Evolutionary conservation across 2,888 invertebrate genomes (phyloP).

Genomic region (Elmis aenea): DNA sequence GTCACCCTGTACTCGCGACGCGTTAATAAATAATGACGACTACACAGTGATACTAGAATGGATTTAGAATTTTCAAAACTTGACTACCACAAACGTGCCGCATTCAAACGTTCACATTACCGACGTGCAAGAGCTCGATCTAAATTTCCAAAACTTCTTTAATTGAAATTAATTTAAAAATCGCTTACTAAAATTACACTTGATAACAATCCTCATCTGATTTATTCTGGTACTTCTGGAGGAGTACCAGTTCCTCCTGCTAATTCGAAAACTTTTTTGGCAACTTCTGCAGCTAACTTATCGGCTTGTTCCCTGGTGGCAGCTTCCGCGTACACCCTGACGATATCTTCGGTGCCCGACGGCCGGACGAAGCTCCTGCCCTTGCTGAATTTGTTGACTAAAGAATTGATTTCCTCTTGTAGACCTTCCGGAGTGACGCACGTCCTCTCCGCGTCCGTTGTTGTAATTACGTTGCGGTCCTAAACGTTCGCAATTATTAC

Average conservation of each 20-base stretch:
- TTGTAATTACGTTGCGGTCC: slow-evolving; percentile 81
- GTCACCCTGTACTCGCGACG: too few species aligned
- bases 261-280: slow-evolving; percentile 66
- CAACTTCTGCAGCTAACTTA: slow-evolving; percentile 68
- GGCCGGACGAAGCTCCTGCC: slow-evolving; percentile 90
- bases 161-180: slow-evolving; percentile 1
- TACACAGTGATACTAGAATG: too few species aligned
- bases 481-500: too few species aligned
- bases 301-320: slow-evolving; percentile 59
- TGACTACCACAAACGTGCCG: too few species aligned
- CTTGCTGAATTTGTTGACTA: slow-evolving; percentile 62
- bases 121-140: too few species aligned
- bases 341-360: slow-evolving; percentile 96
- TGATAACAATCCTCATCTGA: background rate
- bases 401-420: slow-evolving; percentile 71
- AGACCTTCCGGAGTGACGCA: slow-evolving; percentile 78
- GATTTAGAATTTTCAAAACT: too few species aligned
- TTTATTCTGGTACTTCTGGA: slow-evolving; percentile 43
- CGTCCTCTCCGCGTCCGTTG: slow-evolving; percentile 80
- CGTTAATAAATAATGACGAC: too few species aligned
- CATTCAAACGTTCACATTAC: too few species aligned
- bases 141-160: background rate
- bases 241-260: slow-evolving; percentile 75
- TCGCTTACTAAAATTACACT: background rate
- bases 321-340: slow-evolving; percentile 95